These are phyloP conservation scores for Calephelis nemesis DNA, from an alignment of 1,140 invertebrate genomes.

Conservation along the genomic window DNA sequence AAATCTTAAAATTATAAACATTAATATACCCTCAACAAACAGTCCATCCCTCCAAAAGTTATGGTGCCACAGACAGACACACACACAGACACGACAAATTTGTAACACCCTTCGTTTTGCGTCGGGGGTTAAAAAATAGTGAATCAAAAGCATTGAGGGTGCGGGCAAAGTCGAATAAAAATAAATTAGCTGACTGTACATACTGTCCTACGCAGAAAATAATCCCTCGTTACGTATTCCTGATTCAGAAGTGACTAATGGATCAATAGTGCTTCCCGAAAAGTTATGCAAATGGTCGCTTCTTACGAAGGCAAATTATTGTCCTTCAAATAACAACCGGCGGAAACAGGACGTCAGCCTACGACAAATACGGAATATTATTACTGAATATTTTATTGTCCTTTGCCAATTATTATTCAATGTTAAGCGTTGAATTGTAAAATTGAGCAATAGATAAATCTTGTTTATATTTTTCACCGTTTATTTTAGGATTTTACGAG, in stretches of 20 bases:
- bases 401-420: conserved; percentile 15
- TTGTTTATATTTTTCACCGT: too few species aligned
- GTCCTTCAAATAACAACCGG: conserved; percentile 18
- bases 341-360: conserved; percentile 21
- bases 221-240: conserved; percentile 11
- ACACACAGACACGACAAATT: too few species aligned
- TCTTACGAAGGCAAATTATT: conserved; percentile 17
- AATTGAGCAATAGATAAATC: neutral
- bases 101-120: too few species aligned
- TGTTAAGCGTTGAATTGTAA: neutral
- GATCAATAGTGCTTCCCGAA: conserved; percentile 11
- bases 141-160: too few species aligned
- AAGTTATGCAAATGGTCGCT: conserved; percentile 20
- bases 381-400: conserved; percentile 6
- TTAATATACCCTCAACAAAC: too few species aligned
- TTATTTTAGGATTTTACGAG: too few species aligned
- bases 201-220: neutral
- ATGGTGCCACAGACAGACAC: too few species aligned
- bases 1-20: too few species aligned
- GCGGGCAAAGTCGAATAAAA: too few species aligned
- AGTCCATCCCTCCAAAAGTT: too few species aligned
- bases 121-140: too few species aligned
- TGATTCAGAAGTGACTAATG: conserved; percentile 5
- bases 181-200: too few species aligned
- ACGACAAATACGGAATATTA: conserved; percentile 17